Base-by-base conservation (phyloP, 1,140 invertebrate species). In the Drosophila baimaii region DNA sequence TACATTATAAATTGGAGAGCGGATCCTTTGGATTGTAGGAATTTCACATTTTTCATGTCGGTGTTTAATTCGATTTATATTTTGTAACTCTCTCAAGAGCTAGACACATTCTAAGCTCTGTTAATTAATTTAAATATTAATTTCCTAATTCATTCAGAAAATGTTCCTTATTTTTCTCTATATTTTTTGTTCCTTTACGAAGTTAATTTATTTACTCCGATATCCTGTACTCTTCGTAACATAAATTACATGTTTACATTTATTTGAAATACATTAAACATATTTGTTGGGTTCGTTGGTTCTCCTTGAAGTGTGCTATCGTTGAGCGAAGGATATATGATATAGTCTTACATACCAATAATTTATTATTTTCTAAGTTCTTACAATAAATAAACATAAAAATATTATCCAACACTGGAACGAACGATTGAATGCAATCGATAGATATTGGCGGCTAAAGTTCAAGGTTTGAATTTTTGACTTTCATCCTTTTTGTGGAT, bases 361-460 rank as follows among this genome's bases (percentile, higher is more conserved):
- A 21, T 39, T 3, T 17, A 9, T 39, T 25, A 25, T 9, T 25
- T 33, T n/a, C 10, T 47, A 25, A 47, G 23, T n/a, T 47, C 23
- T 10, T 25, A 25, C 25, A 47, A 15, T 25, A 25, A 47, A n/a
- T 47, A 25, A 47, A 47, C n/a, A 15, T 29, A 29, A 29, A 21
- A 43, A 19, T 13, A 25, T 29, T 59, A 21, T 5, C 4, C 57
- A 35, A 21, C 21, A 35, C 55, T 44, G 15, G 7, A 17, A 13
- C n/a, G n/a, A 27, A 0, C 21, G 29, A n/a, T 52, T 35, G 21
- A n/a, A 25, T 51, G n/a, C 13, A 31, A 31, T 47, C 44, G 61
- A 65, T 65, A 58, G n/a, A 21, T 0, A 65, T n/a, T 44, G 61
- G 61, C 61, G 55, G 35, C 15, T 31, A 29, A 15, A 7, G 10